These are phyloP conservation scores for Plagiodera versicolora DNA, from an alignment of 2,888 invertebrate genomes.

Conservation along the genomic window DNA sequence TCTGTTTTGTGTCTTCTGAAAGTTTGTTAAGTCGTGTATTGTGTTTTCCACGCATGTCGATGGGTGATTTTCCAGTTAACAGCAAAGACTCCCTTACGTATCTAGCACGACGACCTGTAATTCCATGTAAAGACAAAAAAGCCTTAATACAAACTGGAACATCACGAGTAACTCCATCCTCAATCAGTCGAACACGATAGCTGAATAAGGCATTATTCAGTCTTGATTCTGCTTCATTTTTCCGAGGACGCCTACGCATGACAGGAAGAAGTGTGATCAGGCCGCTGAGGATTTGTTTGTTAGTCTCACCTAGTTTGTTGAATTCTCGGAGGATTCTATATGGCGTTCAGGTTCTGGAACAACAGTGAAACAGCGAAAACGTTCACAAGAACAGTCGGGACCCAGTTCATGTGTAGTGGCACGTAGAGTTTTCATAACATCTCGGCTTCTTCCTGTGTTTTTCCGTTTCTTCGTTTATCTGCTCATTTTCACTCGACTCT, in stretches of 20 bases:
- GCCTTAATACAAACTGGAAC: not conserved
- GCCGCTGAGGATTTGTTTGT: constrained; percentile 1
- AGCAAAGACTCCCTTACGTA: not conserved
- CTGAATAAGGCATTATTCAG: not conserved
- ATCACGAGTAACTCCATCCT: not conserved
- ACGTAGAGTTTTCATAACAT: not conserved
- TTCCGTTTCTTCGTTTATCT: not conserved
- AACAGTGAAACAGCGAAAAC: constrained; percentile 8
- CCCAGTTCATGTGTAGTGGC: constrained; percentile 10
- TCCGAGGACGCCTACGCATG: not conserved
- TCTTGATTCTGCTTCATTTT: not conserved
- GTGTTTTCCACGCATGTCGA: not conserved
- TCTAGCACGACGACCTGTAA: not conserved
- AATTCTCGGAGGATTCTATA: constrained; percentile 8
- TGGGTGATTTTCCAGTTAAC: not conserved
- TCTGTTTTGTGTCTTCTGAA: not conserved
- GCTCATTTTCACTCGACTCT: not conserved
- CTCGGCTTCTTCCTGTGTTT: not conserved
- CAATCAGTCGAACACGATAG: constrained; percentile 1
- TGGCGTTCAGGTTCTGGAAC: constrained; percentile 9
- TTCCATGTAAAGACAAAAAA: not conserved
- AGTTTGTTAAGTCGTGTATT: not conserved
- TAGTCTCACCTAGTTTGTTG: constrained; percentile 2
- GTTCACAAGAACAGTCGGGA: constrained; percentile 8
- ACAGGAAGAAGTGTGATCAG: constrained; percentile 8